Percentiles rank a stretch among this genome's conserved stretches.
Evolutionary conservation across 2,797 vertebrate species (phyloP).

Genomic region (Masticophis lateralis): DNA sequence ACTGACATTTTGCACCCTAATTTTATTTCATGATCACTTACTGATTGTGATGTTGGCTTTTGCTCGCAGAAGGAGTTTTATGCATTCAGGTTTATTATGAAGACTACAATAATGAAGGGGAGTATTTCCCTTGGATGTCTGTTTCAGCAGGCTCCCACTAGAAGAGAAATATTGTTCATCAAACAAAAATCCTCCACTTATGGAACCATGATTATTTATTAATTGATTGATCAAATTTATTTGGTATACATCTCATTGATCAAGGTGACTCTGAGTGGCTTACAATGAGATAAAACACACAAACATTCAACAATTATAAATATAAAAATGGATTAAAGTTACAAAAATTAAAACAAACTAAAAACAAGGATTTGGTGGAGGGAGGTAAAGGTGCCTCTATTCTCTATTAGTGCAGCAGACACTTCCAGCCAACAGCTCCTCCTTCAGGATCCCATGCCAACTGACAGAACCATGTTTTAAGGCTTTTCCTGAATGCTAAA

Average conservation of each 20-base stretch:
- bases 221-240: background rate
- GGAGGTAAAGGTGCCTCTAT: background rate
- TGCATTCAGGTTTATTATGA: slow-evolving; percentile 81
- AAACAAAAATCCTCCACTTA: background rate
- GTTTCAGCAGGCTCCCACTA: slow-evolving; percentile 75
- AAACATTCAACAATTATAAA: background rate
- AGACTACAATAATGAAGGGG: slow-evolving; percentile 82
- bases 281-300: background rate
- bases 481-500: background rate
- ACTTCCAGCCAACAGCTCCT: background rate
- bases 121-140: slow-evolving; percentile 75
- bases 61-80: slow-evolving; percentile 81
- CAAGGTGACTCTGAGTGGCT: background rate
- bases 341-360: background rate
- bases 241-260: background rate
- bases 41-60: slow-evolving; percentile 78
- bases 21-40: slow-evolving; percentile 53
- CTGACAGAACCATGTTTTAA: background rate
- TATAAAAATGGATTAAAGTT: background rate
- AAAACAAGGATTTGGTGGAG: background rate
- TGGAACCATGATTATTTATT: background rate
- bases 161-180: background rate
- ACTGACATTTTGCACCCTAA: background rate
- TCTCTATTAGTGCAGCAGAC: background rate
- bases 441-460: background rate